These are phyloP conservation scores for Falco berigora DNA, from an alignment of 2,797 vertebrate genomes.

Conservation along the genomic window DNA sequence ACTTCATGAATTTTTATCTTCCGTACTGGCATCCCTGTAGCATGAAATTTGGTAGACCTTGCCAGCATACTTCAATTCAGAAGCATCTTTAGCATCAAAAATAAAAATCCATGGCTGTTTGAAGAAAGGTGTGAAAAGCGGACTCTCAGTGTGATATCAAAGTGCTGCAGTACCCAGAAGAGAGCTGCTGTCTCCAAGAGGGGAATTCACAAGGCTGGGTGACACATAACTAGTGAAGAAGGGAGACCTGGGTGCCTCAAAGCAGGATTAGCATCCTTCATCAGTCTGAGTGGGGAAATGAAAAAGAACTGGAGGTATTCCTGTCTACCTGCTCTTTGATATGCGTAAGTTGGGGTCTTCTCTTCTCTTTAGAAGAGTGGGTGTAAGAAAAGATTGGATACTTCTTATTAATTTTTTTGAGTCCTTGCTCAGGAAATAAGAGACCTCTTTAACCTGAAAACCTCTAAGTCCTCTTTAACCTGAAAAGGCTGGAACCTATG, in stretches of 20 bases:
- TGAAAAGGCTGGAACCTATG: not conserved
- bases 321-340: not conserved
- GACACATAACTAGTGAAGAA: not conserved
- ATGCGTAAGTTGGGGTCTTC: not conserved
- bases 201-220: not conserved
- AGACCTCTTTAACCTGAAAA: not conserved
- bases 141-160: not conserved
- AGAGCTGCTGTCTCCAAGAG: not conserved
- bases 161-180: not conserved
- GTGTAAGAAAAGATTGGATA: not conserved
- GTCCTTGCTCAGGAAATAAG: not conserved
- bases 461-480: not conserved
- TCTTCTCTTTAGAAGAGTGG: not conserved
- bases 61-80: not conserved
- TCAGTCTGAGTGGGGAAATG: not conserved
- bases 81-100: constrained; percentile 14
- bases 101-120: not conserved
- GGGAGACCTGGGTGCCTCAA: not conserved
- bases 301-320: not conserved
- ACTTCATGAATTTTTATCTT: not conserved
- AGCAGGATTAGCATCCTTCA: not conserved
- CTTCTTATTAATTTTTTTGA: not conserved
- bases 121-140: not conserved
- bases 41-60: not conserved
- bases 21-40: not conserved